These are phyloP conservation scores for Trachemys scripta DNA, from an alignment of 2,113 vertebrate genomes.

Conservation along the genomic window DNA sequence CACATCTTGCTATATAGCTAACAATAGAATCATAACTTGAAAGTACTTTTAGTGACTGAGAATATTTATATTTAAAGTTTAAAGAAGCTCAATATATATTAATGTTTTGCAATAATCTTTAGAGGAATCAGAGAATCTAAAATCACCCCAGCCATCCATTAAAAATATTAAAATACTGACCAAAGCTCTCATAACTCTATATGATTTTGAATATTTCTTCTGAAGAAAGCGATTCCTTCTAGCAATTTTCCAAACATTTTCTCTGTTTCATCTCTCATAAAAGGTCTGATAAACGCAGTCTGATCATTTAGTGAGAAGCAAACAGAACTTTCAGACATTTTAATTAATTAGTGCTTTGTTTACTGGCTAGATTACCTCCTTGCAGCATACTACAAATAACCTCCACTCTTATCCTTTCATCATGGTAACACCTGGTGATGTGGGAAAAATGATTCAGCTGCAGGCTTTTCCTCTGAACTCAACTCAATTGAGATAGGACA, in stretches of 20 bases:
- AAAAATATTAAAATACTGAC: conserved; percentile 8
- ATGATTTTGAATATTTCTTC: background rate
- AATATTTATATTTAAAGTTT: conserved; percentile 5
- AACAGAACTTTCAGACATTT: conserved; percentile 61
- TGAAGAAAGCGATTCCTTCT: conserved; percentile 24
- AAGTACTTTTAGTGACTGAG: background rate
- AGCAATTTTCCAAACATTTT: conserved; percentile 54
- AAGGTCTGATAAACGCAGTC: conserved; percentile 42
- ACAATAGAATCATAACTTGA: background rate
- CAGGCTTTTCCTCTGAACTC: conserved; percentile 51
- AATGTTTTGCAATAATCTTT: background rate
- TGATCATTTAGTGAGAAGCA: background rate
- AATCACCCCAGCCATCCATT: background rate
- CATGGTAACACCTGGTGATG: conserved; percentile 33
- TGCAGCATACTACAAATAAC: conserved; percentile 63
- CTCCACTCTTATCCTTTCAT: conserved; percentile 59
- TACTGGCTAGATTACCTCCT: conserved; percentile 37
- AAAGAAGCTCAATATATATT: background rate
- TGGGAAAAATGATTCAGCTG: conserved; percentile 40
- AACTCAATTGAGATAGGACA: conserved; percentile 21
- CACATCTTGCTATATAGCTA: background rate
- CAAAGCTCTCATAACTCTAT: background rate
- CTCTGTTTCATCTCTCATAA: conserved; percentile 46
- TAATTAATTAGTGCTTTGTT: conserved; percentile 67
- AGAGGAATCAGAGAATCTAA: background rate